Evolutionary conservation across 1,140 invertebrate species (phyloP), one percentile per base, ranked within the genome.

Genomic region (Nephotettix cincticeps): DNA sequence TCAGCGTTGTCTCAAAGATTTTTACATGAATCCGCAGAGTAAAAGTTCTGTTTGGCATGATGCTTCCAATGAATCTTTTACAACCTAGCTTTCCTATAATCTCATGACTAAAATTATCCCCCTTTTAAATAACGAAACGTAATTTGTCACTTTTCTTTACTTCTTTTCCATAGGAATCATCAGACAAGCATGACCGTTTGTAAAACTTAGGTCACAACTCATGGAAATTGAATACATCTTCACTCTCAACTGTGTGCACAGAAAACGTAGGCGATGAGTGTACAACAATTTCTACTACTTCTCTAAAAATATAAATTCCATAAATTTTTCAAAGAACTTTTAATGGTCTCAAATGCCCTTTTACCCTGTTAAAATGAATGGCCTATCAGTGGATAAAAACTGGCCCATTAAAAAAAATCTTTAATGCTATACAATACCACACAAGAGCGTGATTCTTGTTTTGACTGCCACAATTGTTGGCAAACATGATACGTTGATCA

Each of bases 401-500:
- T 68, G 67, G 40, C 25, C 43, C 43, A 68, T 29, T 47, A 51
- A 51, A 17, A 51, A 13, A 68, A 71, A 73, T 66, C 61, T 54
- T 25, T 61, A 71, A 36, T 63, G 64, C 51, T n/a, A 63, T 19
- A 32, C 71, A 69, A 71, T 58, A 73, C 43, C 68, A 61, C 43
- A 71, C 45, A 21, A 73, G 23, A 30, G 72, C 61, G 63, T 69
- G 40, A 47, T 73, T 72, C 25, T 54, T 61, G 51, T 72, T 74
- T 69, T 72, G 72, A 36, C 70, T 70, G 21, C 45, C 36, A 54
- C 70, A 74, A 58, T 29, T 66, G 74, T 79, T 28, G 56, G 71
- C 71, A 77, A 77, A 69, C 19, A 76, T 36, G 71, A 78, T 74
- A 63, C 77, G 73, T 75, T 78, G 69, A 47, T 73, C 75, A 64